Conservation (phyloP, 1,140 invertebrate species). For the Drosophila melanogaster region DNA sequence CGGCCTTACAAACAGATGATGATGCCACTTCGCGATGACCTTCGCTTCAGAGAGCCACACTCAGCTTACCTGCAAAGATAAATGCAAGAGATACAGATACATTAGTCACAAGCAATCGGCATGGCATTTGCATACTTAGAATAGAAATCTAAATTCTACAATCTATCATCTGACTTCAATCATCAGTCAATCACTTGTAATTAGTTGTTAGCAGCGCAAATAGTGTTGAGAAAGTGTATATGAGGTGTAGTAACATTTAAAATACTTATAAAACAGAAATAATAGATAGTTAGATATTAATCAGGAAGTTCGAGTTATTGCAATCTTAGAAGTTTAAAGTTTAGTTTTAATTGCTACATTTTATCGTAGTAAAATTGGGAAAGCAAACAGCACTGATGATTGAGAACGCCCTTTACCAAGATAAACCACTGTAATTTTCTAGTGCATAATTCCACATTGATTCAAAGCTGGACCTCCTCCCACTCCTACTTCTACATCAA, state of each 20-base stretch:
- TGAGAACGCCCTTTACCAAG: background rate
- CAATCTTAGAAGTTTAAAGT: too few species aligned
- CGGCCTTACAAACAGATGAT: conserved; percentile 40
- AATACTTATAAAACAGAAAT: too few species aligned
- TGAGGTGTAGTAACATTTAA: background rate
- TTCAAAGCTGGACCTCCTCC: conserved; percentile 14
- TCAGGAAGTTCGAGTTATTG: background rate
- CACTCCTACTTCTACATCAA: background rate
- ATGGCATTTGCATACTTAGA: conserved; percentile 30
- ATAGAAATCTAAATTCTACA: conserved; percentile 17
- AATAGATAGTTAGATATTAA: too few species aligned
- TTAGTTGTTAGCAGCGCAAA: conserved; percentile 1
- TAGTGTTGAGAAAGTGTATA: background rate
- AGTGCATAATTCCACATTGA: conserved; percentile 19
- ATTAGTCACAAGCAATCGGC: conserved; percentile 45
- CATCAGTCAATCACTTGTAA: conserved; percentile 41
- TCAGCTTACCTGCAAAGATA: conserved; percentile 67
- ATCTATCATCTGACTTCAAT: conserved; percentile 19
- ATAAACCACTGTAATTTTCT: background rate
- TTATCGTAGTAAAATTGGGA: too few species aligned
- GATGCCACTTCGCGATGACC: conserved; percentile 39
- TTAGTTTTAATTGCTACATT: too few species aligned
- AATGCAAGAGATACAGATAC: conserved; percentile 14
- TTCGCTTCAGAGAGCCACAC: conserved; percentile 27
- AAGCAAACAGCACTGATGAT: too few species aligned